Conservation (phyloP, 2,113 vertebrate genomes). For the Pelodiscus sinensis region DNA sequence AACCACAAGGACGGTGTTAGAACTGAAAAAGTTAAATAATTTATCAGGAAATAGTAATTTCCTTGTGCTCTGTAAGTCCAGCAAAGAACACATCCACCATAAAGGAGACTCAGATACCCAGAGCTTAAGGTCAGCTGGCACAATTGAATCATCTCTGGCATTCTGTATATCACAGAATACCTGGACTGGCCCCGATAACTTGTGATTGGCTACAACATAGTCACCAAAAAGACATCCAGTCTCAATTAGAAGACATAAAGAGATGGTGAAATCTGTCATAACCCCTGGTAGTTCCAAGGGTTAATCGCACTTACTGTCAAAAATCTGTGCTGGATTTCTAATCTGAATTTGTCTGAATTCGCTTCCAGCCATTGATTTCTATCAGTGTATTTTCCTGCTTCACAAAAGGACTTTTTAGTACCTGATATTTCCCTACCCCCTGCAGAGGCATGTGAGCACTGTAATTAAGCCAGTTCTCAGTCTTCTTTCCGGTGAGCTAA, state of each 20-base stretch:
- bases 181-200: not conserved
- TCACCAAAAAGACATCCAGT: not conserved
- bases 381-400: not conserved
- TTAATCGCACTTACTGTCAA: not conserved
- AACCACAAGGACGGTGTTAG: not conserved
- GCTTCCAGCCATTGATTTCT: not conserved
- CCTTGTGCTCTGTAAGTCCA: not conserved
- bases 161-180: fast-evolving
- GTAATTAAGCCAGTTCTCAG: fast-evolving
- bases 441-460: fast-evolving
- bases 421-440: not conserved
- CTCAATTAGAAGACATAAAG: not conserved
- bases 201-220: fast-evolving
- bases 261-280: not conserved
- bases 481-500: not conserved
- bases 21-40: not conserved
- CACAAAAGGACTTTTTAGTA: not conserved
- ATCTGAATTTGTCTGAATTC: not conserved
- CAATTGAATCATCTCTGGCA: fast-evolving
- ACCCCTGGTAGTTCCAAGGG: not conserved
- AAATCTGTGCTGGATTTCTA: fast-evolving
- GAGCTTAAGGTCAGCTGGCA: not conserved
- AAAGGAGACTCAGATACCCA: fast-evolving
- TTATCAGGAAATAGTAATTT: not conserved
- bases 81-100: not conserved